Evolutionary conservation across 2,888 invertebrate genomes (phyloP), one percentile per base, ranked within the genome.

Genomic region (Branchellion lobata): DNA sequence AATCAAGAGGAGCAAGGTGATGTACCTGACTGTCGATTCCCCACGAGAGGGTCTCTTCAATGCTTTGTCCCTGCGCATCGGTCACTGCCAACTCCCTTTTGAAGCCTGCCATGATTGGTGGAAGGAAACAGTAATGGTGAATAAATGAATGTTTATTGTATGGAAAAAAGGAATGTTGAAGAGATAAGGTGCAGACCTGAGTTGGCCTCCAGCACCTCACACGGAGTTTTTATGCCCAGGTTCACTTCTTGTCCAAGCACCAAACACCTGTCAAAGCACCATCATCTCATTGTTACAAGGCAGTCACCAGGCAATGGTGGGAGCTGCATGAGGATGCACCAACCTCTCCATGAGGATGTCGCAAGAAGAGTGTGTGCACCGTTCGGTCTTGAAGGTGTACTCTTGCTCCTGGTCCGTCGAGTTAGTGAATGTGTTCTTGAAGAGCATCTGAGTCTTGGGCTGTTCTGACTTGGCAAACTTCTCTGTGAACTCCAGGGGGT

Each of bases 31-130:
- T 88, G 83, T 89, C 88, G 1, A 89, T 88, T n/a, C 87, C 86
- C 89, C 89, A 89, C 1, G 87, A 86, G 78, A 89, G 84, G 61
- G 85, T 84, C 82, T 88, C 87, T 78, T 87, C 86, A 21, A 85
- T 82, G 0, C 84, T 84, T 78, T 85, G 84, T 77, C 86, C 86
- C 34, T 86, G 86, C 5, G 86, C 84, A 14, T 86, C 86, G 53
- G 86, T 85, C 79, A 88, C 84, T 77, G 84, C 84, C 81, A 87
- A 83, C 79, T 88, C 88, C 80, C 86, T 84, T 69, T 86, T 86
- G 83, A 88, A 87, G 1, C 87, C 87, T 36, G 87, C 87, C 11
- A 57, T 57, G 61, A n/a, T 14, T 8, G 21, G 5, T 57, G 61
- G 8, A n/a, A n/a, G 5, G n/a, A 57, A n/a, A 14, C 14, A 14